Evolutionary conservation across 2,113 vertebrate genomes (phyloP).

Genomic region (Beaufortia kweichowensis): DNA sequence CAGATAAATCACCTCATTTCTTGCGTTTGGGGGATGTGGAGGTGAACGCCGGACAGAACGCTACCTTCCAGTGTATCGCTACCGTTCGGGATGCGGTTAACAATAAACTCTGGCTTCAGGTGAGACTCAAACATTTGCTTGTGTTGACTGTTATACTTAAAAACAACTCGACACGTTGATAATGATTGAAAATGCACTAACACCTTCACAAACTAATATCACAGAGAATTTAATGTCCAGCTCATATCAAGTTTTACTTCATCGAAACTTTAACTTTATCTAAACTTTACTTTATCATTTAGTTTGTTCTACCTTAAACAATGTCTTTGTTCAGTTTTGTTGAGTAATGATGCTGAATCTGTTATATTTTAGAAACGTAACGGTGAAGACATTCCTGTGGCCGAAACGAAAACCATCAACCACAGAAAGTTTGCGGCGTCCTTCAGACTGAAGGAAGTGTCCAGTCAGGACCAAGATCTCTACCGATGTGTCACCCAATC

Average conservation of each 20-base stretch:
- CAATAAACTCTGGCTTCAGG: slow-evolving; percentile 98
- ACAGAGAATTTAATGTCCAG: too few species aligned
- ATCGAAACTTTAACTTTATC: too few species aligned
- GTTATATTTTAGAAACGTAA: slow-evolving; percentile 81
- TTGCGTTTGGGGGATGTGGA: slow-evolving; percentile 96
- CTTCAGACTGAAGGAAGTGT: slow-evolving; percentile 92
- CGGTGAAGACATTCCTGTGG: slow-evolving; percentile 95
- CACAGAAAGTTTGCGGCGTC: slow-evolving; percentile 95
- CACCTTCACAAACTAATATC: too few species aligned
- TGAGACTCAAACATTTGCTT: slow-evolving; percentile 61
- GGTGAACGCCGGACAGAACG: slow-evolving; percentile 99
- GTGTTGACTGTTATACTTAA: too few species aligned
- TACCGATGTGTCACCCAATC: slow-evolving; percentile 98
- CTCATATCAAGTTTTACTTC: too few species aligned
- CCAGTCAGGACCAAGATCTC: slow-evolving; percentile 90
- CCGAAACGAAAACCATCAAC: slow-evolving; percentile 96
- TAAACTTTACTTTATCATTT: too few species aligned
- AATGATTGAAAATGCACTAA: too few species aligned
- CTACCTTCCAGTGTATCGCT: slow-evolving; percentile 97
- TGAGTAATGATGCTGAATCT: background rate
- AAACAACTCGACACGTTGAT: too few species aligned
- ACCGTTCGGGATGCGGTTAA: slow-evolving; percentile 90
- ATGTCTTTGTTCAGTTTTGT: too few species aligned
- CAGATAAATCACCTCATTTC: slow-evolving; percentile 99
- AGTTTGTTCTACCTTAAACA: too few species aligned